Conservation (phyloP, 2,888 invertebrate genomes). For the Andrena fulva region DNA sequence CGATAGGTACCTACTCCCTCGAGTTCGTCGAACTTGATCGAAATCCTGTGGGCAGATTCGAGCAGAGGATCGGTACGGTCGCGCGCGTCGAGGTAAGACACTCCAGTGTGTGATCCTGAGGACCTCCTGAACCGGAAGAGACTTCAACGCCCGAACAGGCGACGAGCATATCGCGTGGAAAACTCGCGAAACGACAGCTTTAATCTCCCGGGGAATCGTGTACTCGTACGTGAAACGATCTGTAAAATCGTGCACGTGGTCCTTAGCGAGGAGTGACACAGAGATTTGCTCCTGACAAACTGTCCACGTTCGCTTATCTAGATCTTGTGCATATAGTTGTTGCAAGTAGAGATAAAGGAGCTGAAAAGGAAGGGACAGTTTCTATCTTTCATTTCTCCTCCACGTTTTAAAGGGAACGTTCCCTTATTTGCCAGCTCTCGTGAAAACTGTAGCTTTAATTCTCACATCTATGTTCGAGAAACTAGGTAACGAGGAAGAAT, state of each 20-base stretch:
- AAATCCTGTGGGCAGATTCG: not conserved
- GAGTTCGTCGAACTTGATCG: not conserved
- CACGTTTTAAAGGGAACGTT: too few species aligned
- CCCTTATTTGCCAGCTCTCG: too few species aligned
- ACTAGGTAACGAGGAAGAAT: too few species aligned
- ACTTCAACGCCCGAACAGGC: slow-evolving; percentile 40
- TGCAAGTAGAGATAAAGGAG: too few species aligned
- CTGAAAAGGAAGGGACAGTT: too few species aligned
- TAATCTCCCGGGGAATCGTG: slow-evolving; percentile 64
- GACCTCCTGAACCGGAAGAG: slow-evolving; percentile 46
- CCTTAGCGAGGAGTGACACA: not conserved
- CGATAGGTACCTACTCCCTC: not conserved
- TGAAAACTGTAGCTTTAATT: too few species aligned
- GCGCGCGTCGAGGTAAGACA: not conserved
- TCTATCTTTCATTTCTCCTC: too few species aligned
- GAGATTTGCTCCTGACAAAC: too few species aligned
- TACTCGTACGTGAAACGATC: slow-evolving; percentile 69
- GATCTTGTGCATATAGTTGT: too few species aligned
- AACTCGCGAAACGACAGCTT: slow-evolving; percentile 44
- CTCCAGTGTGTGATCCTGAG: not conserved
- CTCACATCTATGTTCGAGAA: too few species aligned
- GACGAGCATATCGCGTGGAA: slow-evolving; percentile 34
- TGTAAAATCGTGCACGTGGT: slow-evolving; percentile 63
- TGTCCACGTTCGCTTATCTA: too few species aligned
- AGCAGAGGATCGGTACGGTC: not conserved